A percentile compares a stretch with the other conserved stretches of the same genome.
phyloP scores from a whole-genome alignment of 2,888 invertebrate species.

The Baronia brevicornis region DNA sequence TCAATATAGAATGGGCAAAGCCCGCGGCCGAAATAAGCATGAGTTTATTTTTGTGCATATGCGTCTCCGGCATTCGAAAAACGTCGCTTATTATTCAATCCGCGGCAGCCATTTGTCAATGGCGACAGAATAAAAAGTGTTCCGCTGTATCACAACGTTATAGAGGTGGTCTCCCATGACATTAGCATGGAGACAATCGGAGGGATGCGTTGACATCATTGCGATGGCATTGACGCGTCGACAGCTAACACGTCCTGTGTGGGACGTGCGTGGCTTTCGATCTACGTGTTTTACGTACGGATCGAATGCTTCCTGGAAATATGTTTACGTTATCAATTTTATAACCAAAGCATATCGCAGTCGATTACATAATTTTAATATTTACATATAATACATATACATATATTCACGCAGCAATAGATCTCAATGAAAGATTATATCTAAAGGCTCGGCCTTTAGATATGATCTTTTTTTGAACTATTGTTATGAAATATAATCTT shows the following conservation, averaged over 20 bases:
- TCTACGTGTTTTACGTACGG: conserved; percentile 19
- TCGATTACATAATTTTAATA: conserved; percentile 3
- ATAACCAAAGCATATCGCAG: conserved; percentile 9
- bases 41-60: conserved; percentile 14
- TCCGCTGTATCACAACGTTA: conserved; percentile 32
- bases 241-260: conserved; percentile 53
- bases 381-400: too few relatives aligned
- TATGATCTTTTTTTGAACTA: too few relatives aligned
- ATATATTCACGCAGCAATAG: neutral
- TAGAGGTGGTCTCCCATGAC: conserved; percentile 40
- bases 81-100: conserved; percentile 50
- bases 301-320: conserved; percentile 34
- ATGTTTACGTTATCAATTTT: conserved; percentile 18
- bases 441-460: too few relatives aligned
- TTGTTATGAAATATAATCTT: too few relatives aligned
- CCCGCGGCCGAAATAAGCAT: conserved; percentile 8
- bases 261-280: conserved; percentile 48
- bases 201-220: conserved; percentile 47
- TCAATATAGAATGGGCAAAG: conserved; percentile 8
- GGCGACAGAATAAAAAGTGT: conserved; percentile 41
- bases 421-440: too few relatives aligned
- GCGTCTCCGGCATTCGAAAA: conserved; percentile 25
- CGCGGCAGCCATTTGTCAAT: conserved; percentile 43
- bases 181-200: conserved; percentile 58
- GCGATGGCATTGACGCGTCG: conserved; percentile 39